These are phyloP conservation scores for Melanitta fusca DNA, from an alignment of 2,797 vertebrate species.

Conservation along the genomic window DNA sequence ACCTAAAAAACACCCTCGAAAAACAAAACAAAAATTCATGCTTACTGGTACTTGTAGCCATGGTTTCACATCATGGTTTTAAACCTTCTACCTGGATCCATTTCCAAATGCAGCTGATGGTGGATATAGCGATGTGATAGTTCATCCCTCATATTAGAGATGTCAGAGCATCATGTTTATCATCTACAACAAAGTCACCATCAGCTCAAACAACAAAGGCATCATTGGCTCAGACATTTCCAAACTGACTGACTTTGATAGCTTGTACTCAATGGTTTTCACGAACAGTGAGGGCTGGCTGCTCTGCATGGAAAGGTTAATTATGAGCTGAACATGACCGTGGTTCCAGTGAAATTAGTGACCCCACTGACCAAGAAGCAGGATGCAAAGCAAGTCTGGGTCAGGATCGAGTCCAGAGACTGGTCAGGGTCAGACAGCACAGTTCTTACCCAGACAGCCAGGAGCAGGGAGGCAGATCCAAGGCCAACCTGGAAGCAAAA, in stretches of 20 bases:
- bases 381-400: background rate
- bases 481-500: background rate
- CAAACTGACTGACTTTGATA: background rate
- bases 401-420: background rate
- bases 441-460: background rate
- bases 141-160: background rate
- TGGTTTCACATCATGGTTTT: background rate
- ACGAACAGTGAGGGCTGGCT: background rate
- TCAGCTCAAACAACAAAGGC: background rate
- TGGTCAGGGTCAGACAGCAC: background rate
- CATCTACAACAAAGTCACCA: background rate
- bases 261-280: background rate
- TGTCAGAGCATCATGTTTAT: background rate
- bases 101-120: background rate
- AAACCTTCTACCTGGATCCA: background rate
- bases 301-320: background rate
- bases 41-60: rapidly evolving
- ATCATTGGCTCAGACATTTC: background rate
- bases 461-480: background rate
- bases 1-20: background rate
- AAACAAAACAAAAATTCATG: background rate
- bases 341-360: background rate
- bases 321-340: background rate
- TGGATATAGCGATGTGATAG: background rate
- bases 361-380: background rate